Percentiles rank a stretch among this genome's conserved stretches.
These are phyloP conservation scores for Plagodis dolabraria DNA, from an alignment of 2,888 invertebrate genomes.

Conservation along the genomic window DNA sequence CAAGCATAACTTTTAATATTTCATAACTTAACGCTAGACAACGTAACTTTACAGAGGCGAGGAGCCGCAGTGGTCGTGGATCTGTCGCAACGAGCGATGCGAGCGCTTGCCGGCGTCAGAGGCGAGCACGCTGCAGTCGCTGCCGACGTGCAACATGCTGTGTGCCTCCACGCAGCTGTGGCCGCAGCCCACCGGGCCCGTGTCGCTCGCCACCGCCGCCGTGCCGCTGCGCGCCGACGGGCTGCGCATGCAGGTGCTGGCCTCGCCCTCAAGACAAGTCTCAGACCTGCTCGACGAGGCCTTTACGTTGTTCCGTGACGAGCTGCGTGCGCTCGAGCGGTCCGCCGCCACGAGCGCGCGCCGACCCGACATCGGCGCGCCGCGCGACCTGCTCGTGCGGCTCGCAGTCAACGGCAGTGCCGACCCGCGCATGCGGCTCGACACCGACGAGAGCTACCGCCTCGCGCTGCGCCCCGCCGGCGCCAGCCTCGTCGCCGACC, in stretches of 20 bases:
- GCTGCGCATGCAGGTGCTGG: conserved; percentile 72
- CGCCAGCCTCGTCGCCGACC: conserved; percentile 83
- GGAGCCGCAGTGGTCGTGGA: conserved; percentile 90
- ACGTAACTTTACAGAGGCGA: conserved; percentile 58
- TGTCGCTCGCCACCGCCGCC: conserved; percentile 87
- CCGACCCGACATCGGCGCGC: conserved; percentile 58
- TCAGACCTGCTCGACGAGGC: conserved; percentile 75
- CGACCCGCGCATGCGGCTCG: conserved; percentile 85
- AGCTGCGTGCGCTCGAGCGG: conserved; percentile 76
- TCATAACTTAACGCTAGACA: too few species aligned
- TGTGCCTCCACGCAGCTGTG: conserved; percentile 91
- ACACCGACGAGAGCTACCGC: conserved; percentile 91
- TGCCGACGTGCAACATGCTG: conserved; percentile 91
- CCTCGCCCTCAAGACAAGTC: conserved; percentile 70
- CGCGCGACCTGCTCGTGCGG: conserved; percentile 75
- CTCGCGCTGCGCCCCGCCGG: conserved; percentile 83
- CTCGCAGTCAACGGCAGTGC: conserved; percentile 82
- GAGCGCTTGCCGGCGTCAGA: conserved; percentile 82
- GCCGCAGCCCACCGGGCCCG: conserved; percentile 91
- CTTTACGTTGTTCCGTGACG: conserved; percentile 79
- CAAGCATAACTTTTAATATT: too few species aligned
- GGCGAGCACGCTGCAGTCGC: conserved; percentile 80
- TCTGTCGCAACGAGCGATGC: conserved; percentile 89
- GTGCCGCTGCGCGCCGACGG: conserved; percentile 84
- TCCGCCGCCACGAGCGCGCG: conserved; percentile 57